These are phyloP conservation scores for Anolis sagrei DNA, from an alignment of 2,113 vertebrate genomes.

Conservation along the genomic window DNA sequence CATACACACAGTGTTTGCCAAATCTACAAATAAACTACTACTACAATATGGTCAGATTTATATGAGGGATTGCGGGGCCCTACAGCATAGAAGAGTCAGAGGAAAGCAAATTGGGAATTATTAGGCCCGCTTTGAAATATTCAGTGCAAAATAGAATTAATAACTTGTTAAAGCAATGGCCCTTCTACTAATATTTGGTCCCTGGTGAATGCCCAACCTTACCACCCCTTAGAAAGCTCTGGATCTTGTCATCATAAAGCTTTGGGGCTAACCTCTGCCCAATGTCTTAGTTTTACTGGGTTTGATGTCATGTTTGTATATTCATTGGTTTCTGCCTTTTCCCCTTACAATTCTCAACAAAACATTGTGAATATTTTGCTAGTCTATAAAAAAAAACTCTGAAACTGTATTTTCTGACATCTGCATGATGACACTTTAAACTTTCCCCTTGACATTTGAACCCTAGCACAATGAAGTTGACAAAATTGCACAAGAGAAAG, in stretches of 20 bases:
- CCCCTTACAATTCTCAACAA: neutral
- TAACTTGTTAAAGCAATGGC: no score
- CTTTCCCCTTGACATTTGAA: slow-evolving; percentile 31
- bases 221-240: neutral
- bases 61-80: no score
- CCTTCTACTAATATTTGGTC: no score
- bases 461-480: neutral
- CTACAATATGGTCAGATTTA: neutral
- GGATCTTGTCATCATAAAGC: neutral
- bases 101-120: no score
- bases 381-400: slow-evolving; percentile 30
- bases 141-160: no score
- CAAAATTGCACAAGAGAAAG: slow-evolving; percentile 3
- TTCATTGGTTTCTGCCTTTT: slow-evolving; percentile 13
- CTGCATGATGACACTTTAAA: slow-evolving; percentile 13
- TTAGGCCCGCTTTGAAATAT: no score
- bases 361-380: slow-evolving; percentile 5
- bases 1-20: neutral
- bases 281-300: neutral
- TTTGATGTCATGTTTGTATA: neutral
- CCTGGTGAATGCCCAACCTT: no score
- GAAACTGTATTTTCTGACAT: neutral
- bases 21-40: neutral
- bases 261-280: no score
- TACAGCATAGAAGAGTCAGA: no score